Evolutionary conservation across 2,888 invertebrate species (phyloP).

Genomic region (Scelioninae gen. 1): DNA sequence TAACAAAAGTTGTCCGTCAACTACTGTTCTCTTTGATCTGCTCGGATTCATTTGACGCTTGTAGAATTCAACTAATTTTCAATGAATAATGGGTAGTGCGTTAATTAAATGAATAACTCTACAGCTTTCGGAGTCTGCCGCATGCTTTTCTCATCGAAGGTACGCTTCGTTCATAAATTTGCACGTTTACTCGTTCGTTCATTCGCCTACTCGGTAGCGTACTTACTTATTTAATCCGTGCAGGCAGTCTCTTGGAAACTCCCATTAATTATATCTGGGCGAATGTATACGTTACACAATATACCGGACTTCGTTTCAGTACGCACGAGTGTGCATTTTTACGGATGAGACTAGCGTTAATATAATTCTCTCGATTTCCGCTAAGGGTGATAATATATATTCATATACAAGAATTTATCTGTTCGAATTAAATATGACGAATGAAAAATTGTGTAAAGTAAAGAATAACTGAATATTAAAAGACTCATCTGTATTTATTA

Average conservation of each 20-base stretch:
- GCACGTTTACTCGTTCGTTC: constrained; percentile 66
- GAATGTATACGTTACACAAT: constrained; percentile 64
- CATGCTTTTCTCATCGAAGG: constrained; percentile 68
- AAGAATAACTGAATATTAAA: constrained; percentile 9
- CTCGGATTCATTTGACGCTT: constrained; percentile 53
- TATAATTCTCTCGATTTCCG: constrained; percentile 67
- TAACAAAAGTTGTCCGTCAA: constrained; percentile 42
- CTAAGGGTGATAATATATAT: constrained; percentile 62
- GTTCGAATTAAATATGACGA: constrained; percentile 31
- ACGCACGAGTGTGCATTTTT: constrained; percentile 68
- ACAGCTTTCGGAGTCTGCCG: constrained; percentile 61
- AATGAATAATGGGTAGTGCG: constrained; percentile 71
- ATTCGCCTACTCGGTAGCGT: constrained; percentile 61
- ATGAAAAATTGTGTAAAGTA: constrained; percentile 4
- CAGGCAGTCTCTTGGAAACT: constrained; percentile 69
- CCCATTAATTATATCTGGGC: constrained; percentile 66
- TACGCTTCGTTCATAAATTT: constrained; percentile 67
- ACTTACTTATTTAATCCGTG: constrained; percentile 66
- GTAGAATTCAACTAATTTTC: constrained; percentile 63
- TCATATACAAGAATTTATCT: constrained; percentile 40
- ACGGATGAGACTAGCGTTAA: constrained; percentile 65
- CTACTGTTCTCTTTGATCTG: constrained; percentile 58
- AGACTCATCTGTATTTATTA: not conserved
- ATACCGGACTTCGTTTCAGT: constrained; percentile 66
- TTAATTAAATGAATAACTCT: constrained; percentile 73